These are phyloP conservation scores for Tetheella fluctuosa DNA, from an alignment of 2,888 invertebrate species.

Conservation along the genomic window DNA sequence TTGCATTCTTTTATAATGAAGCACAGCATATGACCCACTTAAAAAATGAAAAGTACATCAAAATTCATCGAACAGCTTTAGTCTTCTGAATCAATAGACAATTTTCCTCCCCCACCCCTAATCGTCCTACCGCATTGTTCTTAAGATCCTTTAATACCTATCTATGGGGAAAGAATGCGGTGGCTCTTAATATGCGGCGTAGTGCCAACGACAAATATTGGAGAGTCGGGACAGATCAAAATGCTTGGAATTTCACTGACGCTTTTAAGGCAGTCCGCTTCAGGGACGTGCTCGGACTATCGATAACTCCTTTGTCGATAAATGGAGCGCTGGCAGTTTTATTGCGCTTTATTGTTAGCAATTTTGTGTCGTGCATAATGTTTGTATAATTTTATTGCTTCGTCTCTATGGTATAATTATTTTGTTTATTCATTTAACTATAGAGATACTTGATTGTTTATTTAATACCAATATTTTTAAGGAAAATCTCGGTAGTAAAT, in stretches of 20 bases:
- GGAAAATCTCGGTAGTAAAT: too few relatives aligned
- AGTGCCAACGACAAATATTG: constrained; percentile 60
- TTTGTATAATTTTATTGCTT: neutral
- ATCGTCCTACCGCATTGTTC: constrained; percentile 37
- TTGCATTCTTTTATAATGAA: neutral
- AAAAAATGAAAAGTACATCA: neutral
- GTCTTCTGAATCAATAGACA: constrained; percentile 11
- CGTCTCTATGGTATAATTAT: neutral
- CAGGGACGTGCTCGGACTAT: constrained; percentile 50
- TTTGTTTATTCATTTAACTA: too few relatives aligned
- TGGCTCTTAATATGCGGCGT: constrained; percentile 54
- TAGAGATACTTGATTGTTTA: too few relatives aligned
- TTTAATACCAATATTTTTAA: too few relatives aligned
- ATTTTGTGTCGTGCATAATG: constrained; percentile 3
- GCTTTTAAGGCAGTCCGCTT: constrained; percentile 40
- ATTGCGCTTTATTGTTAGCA: neutral
- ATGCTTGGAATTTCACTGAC: constrained; percentile 61
- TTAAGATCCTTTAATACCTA: constrained; percentile 31
- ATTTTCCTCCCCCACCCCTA: constrained; percentile 10
- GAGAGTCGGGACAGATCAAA: constrained; percentile 44
- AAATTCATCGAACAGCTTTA: constrained; percentile 3
- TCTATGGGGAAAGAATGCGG: constrained; percentile 44
- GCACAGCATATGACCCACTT: neutral
- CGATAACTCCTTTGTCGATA: constrained; percentile 37
- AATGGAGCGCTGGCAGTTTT: neutral